Evolutionary conservation across 2,113 vertebrate genomes (phyloP), one percentile per base, ranked within the genome.

Genomic region (Crotalus helleri): DNA sequence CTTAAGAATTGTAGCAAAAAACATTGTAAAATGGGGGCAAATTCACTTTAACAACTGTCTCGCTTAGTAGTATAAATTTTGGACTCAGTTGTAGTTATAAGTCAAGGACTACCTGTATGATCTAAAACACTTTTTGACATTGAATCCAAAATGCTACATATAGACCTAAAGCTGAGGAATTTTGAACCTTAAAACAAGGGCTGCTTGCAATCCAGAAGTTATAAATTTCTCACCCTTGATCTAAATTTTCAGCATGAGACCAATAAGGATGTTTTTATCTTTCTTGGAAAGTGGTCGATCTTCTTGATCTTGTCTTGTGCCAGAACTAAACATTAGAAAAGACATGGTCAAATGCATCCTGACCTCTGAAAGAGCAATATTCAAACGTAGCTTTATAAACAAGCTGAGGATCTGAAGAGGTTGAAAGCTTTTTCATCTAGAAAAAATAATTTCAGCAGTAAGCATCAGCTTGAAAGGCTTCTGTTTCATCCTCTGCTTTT

Each of bases 381-480:
- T n/a, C 87, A 51, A 88, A 54, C 15, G 54, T n/a, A 13, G 53
- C n/a, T 54, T 54, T 88, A 88, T 81, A 57, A 55, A 55, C 11
- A 53, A 29, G 86, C 46, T 53, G 24, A 29, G 13, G 53, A 57
- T 21, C 87, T 89, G 87, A 89, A 44, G 33, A 81, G 7, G 5
- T 21, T 44, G 33, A 81, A 81, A 74, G 59, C 46, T 53, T n/a
- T 10, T 53, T 33, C 29, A 21, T 51, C 4, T 26, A 74, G 1
- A 33, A 33, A 19, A 69, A 8, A n/a, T 12, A 12, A 51, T 51
- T 74, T 33, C 61, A 90, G 29, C 64, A n/a, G 44, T 33, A 33
- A 53, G 10, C 24, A 23, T 33, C 19, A 3, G 33, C 92, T 96
- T 95, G 92, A 91, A 88, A 90, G 92, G 91, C 74, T 91, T 94